These are phyloP conservation scores for Jaculus jaculus DNA, from an alignment of 2,113 vertebrate species.

Conservation along the genomic window DNA sequence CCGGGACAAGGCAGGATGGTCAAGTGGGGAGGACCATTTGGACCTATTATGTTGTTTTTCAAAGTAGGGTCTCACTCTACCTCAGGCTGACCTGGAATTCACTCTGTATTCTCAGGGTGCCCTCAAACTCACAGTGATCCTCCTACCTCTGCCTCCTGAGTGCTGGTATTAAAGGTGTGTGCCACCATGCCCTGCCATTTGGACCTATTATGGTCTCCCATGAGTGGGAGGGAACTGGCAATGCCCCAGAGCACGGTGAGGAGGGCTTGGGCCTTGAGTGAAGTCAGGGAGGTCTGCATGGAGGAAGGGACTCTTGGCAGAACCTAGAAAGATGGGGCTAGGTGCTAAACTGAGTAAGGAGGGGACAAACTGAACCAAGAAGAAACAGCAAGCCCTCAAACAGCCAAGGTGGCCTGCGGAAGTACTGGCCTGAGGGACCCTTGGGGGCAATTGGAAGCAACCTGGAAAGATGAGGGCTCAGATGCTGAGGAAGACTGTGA, in stretches of 20 bases:
- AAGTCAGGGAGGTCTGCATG: background rate
- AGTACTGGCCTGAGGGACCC: background rate
- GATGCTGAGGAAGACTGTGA: background rate
- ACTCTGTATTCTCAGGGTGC: too few species aligned
- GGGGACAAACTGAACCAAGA: background rate
- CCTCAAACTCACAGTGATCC: too few species aligned
- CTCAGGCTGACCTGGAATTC: too few species aligned
- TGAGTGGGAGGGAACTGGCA: too few species aligned
- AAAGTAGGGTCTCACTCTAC: too few species aligned
- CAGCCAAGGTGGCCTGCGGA: too few species aligned
- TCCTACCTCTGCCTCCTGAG: too few species aligned
- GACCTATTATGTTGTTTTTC: too few species aligned
- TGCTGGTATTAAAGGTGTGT: too few species aligned
- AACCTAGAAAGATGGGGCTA: background rate
- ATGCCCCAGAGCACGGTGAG: background rate
- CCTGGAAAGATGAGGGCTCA: background rate
- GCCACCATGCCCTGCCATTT: too few species aligned
- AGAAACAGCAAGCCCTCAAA: background rate
- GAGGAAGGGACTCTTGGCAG: background rate
- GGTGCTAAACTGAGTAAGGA: background rate
- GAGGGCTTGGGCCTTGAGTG: background rate
- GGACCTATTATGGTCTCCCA: background rate
- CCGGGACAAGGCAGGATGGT: background rate
- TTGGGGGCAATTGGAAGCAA: background rate
- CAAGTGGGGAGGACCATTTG: accelerated